A percentile compares a stretch with the other conserved stretches of the same genome.
Evolutionary conservation across 2,797 vertebrate genomes (phyloP).

Genomic region (Enteromius paludinosus): DNA sequence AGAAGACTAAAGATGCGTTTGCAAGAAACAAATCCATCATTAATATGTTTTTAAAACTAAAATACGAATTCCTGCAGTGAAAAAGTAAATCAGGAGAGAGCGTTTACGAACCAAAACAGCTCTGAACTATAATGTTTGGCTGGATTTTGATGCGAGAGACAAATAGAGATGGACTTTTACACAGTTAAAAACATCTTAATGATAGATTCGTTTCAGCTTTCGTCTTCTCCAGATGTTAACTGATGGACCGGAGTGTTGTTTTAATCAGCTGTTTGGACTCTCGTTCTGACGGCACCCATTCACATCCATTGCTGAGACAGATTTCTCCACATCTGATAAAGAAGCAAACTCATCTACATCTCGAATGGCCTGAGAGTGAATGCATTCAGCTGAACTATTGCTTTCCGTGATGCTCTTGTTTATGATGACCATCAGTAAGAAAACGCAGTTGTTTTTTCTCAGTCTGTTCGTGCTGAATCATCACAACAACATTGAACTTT

Average conservation of each 20-base stretch:
- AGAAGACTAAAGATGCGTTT: neutral
- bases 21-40: neutral
- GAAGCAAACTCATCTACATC: neutral
- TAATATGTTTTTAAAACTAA: neutral
- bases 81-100: neutral
- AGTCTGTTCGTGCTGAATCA: neutral
- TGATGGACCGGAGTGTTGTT: neutral
- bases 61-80: neutral
- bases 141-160: neutral
- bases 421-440: neutral
- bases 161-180: neutral
- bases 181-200: neutral
- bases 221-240: neutral
- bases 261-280: neutral
- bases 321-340: neutral
- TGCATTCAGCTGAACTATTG: neutral
- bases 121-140: neutral
- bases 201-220: neutral
- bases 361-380: neutral
- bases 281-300: conserved; percentile 1
- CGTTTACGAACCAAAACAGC: neutral
- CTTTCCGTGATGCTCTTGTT: neutral
- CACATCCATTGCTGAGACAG: neutral
- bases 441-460: too few relatives aligned
- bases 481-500: conserved; percentile 7